phyloP scores from a whole-genome alignment of 2,797 vertebrate species.

The Enteromius paludinosus region DNA sequence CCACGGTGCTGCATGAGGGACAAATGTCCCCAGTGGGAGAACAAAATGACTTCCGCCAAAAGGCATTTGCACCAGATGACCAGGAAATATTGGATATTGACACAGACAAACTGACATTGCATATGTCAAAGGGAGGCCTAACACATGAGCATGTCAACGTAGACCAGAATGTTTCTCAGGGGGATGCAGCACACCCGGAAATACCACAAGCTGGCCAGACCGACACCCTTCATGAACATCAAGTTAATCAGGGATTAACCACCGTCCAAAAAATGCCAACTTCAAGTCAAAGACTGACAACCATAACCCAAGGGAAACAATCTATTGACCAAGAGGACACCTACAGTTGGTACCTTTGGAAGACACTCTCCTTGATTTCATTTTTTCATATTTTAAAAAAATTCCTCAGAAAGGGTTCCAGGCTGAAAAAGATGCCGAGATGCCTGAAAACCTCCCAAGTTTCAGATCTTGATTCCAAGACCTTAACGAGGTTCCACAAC shows the following conservation, averaged over 20 bases:
- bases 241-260: not conserved
- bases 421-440: conserved; percentile 62
- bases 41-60: conserved; percentile 18
- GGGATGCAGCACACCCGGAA: conserved; percentile 1
- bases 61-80: conserved; percentile 8
- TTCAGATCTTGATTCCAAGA: conserved; percentile 73
- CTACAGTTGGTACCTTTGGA: conserved; percentile 83
- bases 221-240: not conserved
- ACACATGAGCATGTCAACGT: not conserved
- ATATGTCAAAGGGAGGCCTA: not conserved
- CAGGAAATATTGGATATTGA: conserved; percentile 10
- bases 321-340: conserved; percentile 36
- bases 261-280: not conserved
- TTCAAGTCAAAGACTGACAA: conserved; percentile 19
- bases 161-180: conserved; percentile 27
- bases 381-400: conserved; percentile 82
- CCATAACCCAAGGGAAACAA: not conserved
- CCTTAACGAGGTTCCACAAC: conserved; percentile 80
- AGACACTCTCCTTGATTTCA: conserved; percentile 78
- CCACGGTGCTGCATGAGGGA: conserved; percentile 8
- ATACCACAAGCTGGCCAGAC: not conserved
- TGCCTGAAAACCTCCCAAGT: conserved; percentile 65
- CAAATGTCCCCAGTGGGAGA: conserved; percentile 36
- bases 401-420: conserved; percentile 75
- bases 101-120: not conserved